Base-by-base conservation (phyloP, 2,113 vertebrate genomes). In the Eidolon helvum region DNA sequence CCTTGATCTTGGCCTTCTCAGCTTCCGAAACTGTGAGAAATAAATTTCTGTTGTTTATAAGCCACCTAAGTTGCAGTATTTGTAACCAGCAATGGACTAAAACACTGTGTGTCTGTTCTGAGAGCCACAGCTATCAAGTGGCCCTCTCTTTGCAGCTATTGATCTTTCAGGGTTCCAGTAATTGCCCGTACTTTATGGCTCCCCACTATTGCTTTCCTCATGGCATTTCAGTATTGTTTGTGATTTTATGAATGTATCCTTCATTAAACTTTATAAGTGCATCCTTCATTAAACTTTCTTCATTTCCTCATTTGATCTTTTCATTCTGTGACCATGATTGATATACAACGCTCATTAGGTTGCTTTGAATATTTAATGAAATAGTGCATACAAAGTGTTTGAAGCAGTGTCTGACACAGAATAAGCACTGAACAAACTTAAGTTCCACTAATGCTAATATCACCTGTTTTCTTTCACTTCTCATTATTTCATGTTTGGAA, bases 401-500 rank as follows among this genome's bases (percentile, higher is more conserved):
- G 33, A 66, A 66, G 21, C 15, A 35, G 40, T 53, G 4, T 89
- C 48, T 79, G 43, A 18, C 22, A 57, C 48, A 94, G 57, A 85
- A 61, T 89, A 92, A 92, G 16, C 7, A 45, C n/a, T 89, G 30
- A 74, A 26, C 63, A 90, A 71, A 38, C 10, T 43, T 86, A 63
- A 65, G 8, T 5, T 57, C 61, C 18, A 30, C 28, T n/a, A 71
- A 82, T 94, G 72, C 63, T 72, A 33, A 45, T 69, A 50, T 55
- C 68, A 74, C 53, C 55, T 45, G 26, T 74, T 69, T 95, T 40
- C 12, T 80, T 82, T 93, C n/a, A 79, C 16, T 57, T 1, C 14
- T 93, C 33, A 16, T 91, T 55, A 79, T 95, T 94, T 79, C 30
- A 45, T 68, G 40, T 78, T 93, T 94, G n/a, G 24, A 3, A 66